A percentile compares a stretch with the other conserved stretches of the same genome.
Conservation (phyloP, 2,113 vertebrate genomes). For the Asarcornis scutulata region DNA sequence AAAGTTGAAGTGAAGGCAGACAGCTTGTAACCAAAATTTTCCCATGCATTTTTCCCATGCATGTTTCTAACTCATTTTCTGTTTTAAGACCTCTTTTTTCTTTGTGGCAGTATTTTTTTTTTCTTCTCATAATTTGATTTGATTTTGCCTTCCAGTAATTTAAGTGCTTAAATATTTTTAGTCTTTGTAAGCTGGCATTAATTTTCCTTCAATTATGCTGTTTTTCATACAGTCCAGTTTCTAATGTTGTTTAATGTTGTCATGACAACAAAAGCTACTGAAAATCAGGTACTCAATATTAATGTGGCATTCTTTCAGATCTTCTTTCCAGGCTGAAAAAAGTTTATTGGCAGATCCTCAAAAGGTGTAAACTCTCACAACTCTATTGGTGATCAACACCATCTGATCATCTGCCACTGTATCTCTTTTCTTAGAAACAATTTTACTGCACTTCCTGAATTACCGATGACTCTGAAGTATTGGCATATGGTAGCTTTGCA, state of each 20-base stretch:
- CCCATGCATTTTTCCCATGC: background rate
- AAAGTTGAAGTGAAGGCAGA: background rate
- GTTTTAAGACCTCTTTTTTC: background rate
- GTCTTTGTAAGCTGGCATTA: background rate
- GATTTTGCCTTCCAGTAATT: background rate
- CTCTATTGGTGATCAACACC: background rate
- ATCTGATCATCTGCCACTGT: background rate
- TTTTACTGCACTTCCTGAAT: background rate
- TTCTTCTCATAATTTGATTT: background rate
- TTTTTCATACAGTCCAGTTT: background rate
- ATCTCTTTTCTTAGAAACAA: rapidly evolving
- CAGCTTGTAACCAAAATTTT: background rate
- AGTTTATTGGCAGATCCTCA: background rate
- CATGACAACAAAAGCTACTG: background rate
- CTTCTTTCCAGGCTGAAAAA: background rate
- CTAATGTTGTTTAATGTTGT: background rate
- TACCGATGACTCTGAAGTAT: background rate
- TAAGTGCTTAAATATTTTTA: background rate
- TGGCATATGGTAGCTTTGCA: background rate
- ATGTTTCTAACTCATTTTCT: background rate
- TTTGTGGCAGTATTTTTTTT: background rate
- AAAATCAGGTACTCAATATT: background rate
- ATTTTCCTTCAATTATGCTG: background rate
- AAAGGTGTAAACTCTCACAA: background rate
- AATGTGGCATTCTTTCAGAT: background rate